Evolutionary conservation across 2,888 invertebrate genomes (phyloP).

Genomic region (Theretra japonica): DNA sequence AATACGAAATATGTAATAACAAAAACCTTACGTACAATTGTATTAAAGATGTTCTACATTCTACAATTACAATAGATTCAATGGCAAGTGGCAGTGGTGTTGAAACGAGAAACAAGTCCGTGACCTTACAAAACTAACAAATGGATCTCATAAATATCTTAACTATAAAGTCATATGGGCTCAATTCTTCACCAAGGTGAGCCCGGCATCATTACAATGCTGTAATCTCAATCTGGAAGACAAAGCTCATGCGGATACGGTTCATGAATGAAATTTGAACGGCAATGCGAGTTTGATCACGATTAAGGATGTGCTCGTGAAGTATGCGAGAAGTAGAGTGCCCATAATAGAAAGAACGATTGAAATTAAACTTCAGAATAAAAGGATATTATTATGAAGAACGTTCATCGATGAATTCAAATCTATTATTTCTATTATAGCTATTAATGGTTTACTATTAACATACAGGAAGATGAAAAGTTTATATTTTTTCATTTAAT

Average conservation of each 20-base stretch:
- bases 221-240: constrained; percentile 51
- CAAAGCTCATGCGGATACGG: constrained; percentile 49
- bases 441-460: no score
- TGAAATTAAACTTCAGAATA: no score
- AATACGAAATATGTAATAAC: neutral
- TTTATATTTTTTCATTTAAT: no score
- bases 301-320: constrained; percentile 43
- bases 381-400: no score
- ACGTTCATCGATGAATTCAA: no score
- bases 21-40: constrained; percentile 26
- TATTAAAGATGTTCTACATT: constrained; percentile 43
- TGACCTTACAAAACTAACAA: constrained; percentile 72
- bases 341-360: no score
- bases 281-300: constrained; percentile 45
- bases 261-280: constrained; percentile 42
- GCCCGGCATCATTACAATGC: constrained; percentile 48
- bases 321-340: constrained; percentile 28
- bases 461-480: no score
- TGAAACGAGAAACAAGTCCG: constrained; percentile 39
- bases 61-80: constrained; percentile 41
- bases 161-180: constrained; percentile 59
- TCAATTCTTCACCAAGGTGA: constrained; percentile 70
- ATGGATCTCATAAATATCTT: constrained; percentile 65
- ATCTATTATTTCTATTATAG: no score
- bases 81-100: constrained; percentile 38